Conservation (phyloP, 2,888 invertebrate genomes). For the Plutella xylostella region DNA sequence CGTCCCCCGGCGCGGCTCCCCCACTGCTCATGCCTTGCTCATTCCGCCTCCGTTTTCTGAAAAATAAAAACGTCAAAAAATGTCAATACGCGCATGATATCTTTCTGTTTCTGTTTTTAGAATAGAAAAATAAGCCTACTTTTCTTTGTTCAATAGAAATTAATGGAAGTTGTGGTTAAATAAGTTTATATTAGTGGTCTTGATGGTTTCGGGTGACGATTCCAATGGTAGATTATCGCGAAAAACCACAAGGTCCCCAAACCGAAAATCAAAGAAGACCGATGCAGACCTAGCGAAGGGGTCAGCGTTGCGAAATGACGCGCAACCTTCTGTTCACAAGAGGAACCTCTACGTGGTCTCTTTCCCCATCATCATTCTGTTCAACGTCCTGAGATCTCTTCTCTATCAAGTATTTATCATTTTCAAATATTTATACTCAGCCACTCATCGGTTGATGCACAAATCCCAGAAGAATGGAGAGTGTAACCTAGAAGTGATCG, state of each 20-base stretch:
- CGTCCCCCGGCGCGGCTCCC: too few species aligned
- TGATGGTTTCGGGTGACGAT: slow-evolving; percentile 71
- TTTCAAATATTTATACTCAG: slow-evolving; percentile 86
- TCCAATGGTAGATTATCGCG: slow-evolving; percentile 74
- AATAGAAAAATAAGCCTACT: slow-evolving; percentile 39
- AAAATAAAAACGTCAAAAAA: slow-evolving; percentile 22
- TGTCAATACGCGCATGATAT: slow-evolving; percentile 27
- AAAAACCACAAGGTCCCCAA: slow-evolving; percentile 75
- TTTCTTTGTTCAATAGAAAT: slow-evolving; percentile 48
- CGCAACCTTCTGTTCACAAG: slow-evolving; percentile 85
- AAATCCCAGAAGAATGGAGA: slow-evolving; percentile 69
- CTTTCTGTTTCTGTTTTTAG: slow-evolving; percentile 30
- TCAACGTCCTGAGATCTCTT: slow-evolving; percentile 84
- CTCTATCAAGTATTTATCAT: slow-evolving; percentile 89
- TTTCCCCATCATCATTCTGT: slow-evolving; percentile 87
- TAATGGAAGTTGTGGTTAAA: slow-evolving; percentile 56
- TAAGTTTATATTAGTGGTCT: slow-evolving; percentile 52
- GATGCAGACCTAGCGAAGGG: slow-evolving; percentile 72
- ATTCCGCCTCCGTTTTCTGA: background rate
- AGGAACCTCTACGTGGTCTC: slow-evolving; percentile 90
- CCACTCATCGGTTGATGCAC: slow-evolving; percentile 81
- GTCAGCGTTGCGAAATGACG: slow-evolving; percentile 70
- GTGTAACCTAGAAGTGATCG: slow-evolving; percentile 70
- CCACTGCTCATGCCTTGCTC: background rate
- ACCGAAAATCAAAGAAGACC: slow-evolving; percentile 73